Conservation (phyloP, 2,113 vertebrate genomes). For the Ophthalmotilapia sp. region DNA sequence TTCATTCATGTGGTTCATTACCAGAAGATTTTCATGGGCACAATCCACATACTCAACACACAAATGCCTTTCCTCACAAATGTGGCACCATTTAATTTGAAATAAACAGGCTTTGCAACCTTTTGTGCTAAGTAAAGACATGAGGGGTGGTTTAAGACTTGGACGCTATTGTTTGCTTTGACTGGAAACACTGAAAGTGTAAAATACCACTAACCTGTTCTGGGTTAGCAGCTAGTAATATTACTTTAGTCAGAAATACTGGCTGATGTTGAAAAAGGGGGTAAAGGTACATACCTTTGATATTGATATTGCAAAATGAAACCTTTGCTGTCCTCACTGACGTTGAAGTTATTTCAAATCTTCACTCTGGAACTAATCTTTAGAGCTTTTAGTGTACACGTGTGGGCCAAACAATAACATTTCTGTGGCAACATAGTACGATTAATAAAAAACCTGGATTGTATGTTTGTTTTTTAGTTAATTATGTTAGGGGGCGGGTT, state of each 20-base stretch:
- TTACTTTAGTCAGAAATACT: not conserved
- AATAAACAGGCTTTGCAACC: not conserved
- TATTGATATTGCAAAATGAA: not conserved
- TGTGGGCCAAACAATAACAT: not conserved
- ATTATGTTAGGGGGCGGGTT: not conserved
- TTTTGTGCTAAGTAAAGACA: not conserved
- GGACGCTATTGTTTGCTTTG: not conserved
- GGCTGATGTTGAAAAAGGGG: not conserved
- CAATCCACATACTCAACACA: not conserved
- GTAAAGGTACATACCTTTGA: not conserved
- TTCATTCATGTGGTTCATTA: not conserved
- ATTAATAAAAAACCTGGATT: not conserved
- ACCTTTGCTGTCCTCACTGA: not conserved
- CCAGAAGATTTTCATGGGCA: not conserved
- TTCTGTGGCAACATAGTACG: not conserved
- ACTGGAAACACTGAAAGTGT: not conserved
- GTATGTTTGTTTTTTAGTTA: not conserved
- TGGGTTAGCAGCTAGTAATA: not conserved
- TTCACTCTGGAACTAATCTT: not conserved
- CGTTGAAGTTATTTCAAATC: not conserved
- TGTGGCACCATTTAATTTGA: not conserved
- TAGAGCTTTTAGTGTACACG: not conserved
- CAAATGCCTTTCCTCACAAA: not conserved
- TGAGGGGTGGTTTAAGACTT: not conserved
- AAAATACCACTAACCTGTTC: not conserved